Evolutionary conservation across 2,113 vertebrate genomes (phyloP).

Genomic region (Istiophorus platypterus): DNA sequence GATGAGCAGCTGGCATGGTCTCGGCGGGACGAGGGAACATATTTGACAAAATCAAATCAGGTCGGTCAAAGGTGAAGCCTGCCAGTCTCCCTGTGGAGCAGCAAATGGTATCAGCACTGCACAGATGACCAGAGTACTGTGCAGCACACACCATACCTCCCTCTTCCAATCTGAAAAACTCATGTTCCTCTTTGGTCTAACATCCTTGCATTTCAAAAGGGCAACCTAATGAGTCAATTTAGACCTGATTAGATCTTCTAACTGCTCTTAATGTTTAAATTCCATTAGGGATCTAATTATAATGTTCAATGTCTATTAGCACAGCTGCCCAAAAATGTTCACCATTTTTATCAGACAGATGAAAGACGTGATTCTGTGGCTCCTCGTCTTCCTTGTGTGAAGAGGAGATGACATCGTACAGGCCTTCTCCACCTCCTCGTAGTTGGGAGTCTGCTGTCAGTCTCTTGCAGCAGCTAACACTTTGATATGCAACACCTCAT

Average conservation of each 20-base stretch:
- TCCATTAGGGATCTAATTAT: conserved; percentile 24
- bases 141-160: neutral
- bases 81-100: conserved; percentile 29
- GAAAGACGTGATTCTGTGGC: conserved; percentile 18
- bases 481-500: conserved; percentile 63
- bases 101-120: conserved; percentile 40
- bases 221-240: conserved; percentile 50
- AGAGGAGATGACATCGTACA: conserved; percentile 23
- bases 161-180: conserved; percentile 17
- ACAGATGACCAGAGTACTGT: conserved; percentile 49
- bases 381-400: conserved; percentile 20
- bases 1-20: conserved; percentile 65
- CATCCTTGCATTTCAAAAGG: conserved; percentile 28
- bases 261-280: conserved; percentile 38
- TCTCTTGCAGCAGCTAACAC: conserved; percentile 39
- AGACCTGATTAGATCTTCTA: conserved; percentile 57
- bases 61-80: conserved; percentile 76
- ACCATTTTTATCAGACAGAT: conserved; percentile 44
- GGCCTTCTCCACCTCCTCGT: conserved; percentile 23
- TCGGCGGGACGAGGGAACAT: conserved; percentile 61
- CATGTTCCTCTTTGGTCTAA: conserved; percentile 8
- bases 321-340: conserved; percentile 31
- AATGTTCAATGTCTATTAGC: conserved; percentile 43
- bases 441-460: conserved; percentile 23
- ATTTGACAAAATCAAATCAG: conserved; percentile 80